Percentiles rank a stretch among this genome's conserved stretches.
These are phyloP conservation scores for Syngnathus rostellatus DNA, from an alignment of 2,797 vertebrate species.

Conservation along the genomic window DNA sequence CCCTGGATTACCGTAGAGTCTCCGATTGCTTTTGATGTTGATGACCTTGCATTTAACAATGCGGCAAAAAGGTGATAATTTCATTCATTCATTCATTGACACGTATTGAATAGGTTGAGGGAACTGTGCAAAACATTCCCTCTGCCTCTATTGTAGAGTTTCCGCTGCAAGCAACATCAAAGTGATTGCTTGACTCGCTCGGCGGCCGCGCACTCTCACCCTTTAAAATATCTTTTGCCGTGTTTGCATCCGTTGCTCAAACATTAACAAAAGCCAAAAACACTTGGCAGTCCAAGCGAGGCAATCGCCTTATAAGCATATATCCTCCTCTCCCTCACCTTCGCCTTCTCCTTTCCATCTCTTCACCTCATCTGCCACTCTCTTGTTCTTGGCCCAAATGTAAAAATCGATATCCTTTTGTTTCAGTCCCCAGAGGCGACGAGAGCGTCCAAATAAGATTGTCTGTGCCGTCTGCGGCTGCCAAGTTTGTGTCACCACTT, in stretches of 20 bases:
- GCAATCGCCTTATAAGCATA: constrained; percentile 59
- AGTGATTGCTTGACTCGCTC: neutral
- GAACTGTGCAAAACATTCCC: neutral
- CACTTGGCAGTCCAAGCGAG: constrained; percentile 50
- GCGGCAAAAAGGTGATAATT: neutral
- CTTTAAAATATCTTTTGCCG: constrained; percentile 21
- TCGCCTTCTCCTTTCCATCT: constrained; percentile 45
- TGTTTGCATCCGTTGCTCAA: constrained; percentile 9
- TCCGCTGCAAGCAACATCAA: neutral
- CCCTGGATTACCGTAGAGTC: neutral
- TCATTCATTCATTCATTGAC: neutral
- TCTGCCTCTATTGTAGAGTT: neutral
- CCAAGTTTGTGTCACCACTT: constrained; percentile 62
- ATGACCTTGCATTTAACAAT: neutral
- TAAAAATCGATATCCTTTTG: constrained; percentile 66
- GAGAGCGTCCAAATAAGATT: constrained; percentile 56
- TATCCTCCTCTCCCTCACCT: constrained; percentile 37
- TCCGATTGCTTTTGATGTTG: neutral
- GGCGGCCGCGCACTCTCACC: neutral
- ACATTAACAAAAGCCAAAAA: constrained; percentile 21
- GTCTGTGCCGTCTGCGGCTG: constrained; percentile 44
- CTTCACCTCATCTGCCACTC: constrained; percentile 54
- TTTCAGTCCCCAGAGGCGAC: constrained; percentile 46
- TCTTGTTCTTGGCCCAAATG: constrained; percentile 64
- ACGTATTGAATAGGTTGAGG: neutral